Evolutionary conservation across 2,888 invertebrate species (phyloP).

Genomic region (Erebia aethiops): DNA sequence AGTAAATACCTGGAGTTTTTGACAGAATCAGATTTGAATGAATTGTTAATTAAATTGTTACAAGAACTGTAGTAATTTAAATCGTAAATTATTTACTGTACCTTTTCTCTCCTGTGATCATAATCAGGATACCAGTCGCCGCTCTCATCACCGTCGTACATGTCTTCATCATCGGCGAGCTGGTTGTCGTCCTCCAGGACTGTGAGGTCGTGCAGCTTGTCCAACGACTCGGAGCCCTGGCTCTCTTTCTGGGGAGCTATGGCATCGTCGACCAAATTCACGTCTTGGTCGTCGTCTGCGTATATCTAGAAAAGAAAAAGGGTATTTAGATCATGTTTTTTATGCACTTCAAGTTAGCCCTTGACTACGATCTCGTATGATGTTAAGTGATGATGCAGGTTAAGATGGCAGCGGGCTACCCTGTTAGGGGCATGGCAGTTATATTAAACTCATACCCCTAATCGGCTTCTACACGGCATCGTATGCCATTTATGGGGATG

Average conservation of each 20-base stretch:
- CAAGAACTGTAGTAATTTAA: too few relatives aligned
- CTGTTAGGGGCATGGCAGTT: too few relatives aligned
- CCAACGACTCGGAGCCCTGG: constrained; percentile 55
- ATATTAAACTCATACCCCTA: too few relatives aligned
- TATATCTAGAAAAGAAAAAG: constrained; percentile 60
- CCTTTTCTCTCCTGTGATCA: constrained; percentile 62
- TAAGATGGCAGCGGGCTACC: too few relatives aligned
- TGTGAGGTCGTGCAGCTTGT: constrained; percentile 68
- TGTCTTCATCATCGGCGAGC: constrained; percentile 64
- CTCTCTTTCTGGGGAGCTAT: constrained; percentile 46
- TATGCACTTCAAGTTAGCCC: too few relatives aligned
- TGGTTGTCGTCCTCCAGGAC: constrained; percentile 66
- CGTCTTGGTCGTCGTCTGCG: constrained; percentile 67
- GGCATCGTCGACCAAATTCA: constrained; percentile 44
- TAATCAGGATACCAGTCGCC: constrained; percentile 74
- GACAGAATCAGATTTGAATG: too few relatives aligned
- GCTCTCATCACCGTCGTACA: constrained; percentile 62
- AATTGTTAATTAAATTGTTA: too few relatives aligned
- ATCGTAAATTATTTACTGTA: constrained; percentile 41
- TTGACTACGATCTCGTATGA: too few relatives aligned
- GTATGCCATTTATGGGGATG: too few relatives aligned
- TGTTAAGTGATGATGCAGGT: too few relatives aligned
- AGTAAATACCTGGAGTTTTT: too few relatives aligned
- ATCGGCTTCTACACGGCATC: too few relatives aligned
- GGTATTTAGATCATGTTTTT: constrained; percentile 34